Evolutionary conservation across 2,888 invertebrate species (phyloP).

Genomic region (Oscheius myriophilus): DNA sequence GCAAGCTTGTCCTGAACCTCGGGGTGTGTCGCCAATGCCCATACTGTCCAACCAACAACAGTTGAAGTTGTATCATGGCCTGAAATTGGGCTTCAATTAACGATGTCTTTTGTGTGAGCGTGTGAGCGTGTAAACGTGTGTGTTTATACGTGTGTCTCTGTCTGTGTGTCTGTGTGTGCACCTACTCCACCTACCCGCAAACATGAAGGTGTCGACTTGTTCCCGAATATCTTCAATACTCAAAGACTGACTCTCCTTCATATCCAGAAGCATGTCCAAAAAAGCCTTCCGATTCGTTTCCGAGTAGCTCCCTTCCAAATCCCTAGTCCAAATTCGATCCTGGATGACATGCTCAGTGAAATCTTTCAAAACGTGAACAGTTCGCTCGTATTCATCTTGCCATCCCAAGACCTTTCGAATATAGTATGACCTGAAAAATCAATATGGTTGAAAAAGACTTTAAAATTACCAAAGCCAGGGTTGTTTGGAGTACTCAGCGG

Average conservation of each 20-base stretch:
- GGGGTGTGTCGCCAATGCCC: constrained; percentile 71
- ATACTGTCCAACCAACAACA: constrained; percentile 71
- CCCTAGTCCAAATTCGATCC: background rate
- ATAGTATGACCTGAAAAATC: too few relatives aligned
- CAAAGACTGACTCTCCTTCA: constrained; percentile 70
- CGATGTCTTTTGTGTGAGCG: too few relatives aligned
- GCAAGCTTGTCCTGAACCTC: constrained; percentile 69
- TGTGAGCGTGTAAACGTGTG: too few relatives aligned
- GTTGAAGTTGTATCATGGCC: constrained; percentile 73
- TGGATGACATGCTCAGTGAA: constrained; percentile 24
- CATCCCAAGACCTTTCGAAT: background rate
- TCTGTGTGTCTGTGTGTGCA: background rate
- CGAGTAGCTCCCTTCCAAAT: background rate
- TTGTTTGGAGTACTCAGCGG: constrained; percentile 31
- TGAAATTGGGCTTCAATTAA: background rate
- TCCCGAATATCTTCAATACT: constrained; percentile 71
- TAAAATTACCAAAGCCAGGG: constrained; percentile 69
- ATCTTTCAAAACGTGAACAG: background rate
- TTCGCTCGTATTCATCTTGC: background rate
- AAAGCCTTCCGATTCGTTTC: constrained; percentile 69
- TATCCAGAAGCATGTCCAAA: constrained; percentile 73
- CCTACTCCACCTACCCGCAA: constrained; percentile 55
- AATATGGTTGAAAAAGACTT: too few relatives aligned
- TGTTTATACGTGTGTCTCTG: too few relatives aligned
- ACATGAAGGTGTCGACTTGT: constrained; percentile 73